phyloP scores from a whole-genome alignment of 2,888 invertebrate genomes.

The Sarcophaga carnaria region DNA sequence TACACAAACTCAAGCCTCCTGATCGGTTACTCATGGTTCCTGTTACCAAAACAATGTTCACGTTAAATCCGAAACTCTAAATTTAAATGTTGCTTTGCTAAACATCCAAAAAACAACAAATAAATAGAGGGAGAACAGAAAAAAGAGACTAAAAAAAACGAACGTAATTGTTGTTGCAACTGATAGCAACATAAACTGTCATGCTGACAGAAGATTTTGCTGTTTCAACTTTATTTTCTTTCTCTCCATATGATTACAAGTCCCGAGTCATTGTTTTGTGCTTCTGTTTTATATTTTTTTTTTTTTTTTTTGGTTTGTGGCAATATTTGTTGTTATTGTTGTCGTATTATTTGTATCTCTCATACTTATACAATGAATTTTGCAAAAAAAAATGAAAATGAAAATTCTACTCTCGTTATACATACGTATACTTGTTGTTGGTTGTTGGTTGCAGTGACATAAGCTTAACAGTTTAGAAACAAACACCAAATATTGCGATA shows the following conservation, averaged over 20 bases:
- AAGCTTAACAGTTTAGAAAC: slow-evolving; percentile 43
- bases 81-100: background rate
- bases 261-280: slow-evolving; percentile 32
- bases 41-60: no score
- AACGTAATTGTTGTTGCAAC: slow-evolving; percentile 54
- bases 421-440: background rate
- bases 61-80: no score
- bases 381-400: slow-evolving; percentile 10
- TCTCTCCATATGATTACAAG: slow-evolving; percentile 10
- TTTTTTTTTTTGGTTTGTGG: slow-evolving; percentile 25
- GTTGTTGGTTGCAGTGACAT: slow-evolving; percentile 44
- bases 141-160: background rate
- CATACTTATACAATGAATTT: slow-evolving; percentile 28
- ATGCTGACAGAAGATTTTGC: slow-evolving; percentile 61
- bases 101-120: slow-evolving; percentile 7
- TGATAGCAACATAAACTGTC: slow-evolving; percentile 58
- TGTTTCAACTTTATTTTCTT: slow-evolving; percentile 52
- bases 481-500: slow-evolving; percentile 26
- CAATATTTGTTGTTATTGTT: slow-evolving; percentile 4
- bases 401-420: no score
- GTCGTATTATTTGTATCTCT: slow-evolving; percentile 34
- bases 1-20: no score
- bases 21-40: no score
- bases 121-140: background rate
- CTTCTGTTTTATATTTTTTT: slow-evolving; percentile 4